Evolutionary conservation across 2,888 invertebrate species (phyloP).

Genomic region (Bhutanitis thaidina): DNA sequence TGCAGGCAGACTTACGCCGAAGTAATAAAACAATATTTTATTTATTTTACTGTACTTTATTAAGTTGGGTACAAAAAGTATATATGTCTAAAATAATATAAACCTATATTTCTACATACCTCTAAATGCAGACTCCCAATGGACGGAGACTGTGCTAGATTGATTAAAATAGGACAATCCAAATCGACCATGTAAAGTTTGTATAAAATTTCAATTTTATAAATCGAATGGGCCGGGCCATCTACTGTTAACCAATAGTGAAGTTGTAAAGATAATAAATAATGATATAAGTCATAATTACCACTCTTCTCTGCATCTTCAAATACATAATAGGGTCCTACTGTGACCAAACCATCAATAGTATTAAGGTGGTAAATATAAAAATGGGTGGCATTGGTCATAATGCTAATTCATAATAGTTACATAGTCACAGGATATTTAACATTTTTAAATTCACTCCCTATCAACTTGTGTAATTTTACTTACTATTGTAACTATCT

Average conservation of each 20-base stretch:
- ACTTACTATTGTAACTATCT: background rate
- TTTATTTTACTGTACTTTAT: slow-evolving; percentile 14
- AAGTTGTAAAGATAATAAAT: too few species aligned
- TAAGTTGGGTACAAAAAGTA: slow-evolving; percentile 26
- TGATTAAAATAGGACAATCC: background rate
- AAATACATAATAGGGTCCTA: too few species aligned
- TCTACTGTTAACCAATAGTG: background rate
- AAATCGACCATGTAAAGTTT: background rate
- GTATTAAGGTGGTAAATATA: background rate
- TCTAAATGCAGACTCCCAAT: slow-evolving; percentile 26
- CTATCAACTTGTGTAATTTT: background rate
- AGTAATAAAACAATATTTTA: background rate
- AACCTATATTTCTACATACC: slow-evolving; percentile 16
- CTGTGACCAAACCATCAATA: too few species aligned
- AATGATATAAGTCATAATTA: too few species aligned
- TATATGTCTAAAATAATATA: slow-evolving; percentile 28
- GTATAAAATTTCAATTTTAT: background rate
- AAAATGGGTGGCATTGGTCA: background rate
- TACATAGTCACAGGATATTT: background rate
- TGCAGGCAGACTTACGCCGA: too few species aligned
- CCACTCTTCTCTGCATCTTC: too few species aligned
- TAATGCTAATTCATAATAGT: background rate
- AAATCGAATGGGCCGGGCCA: background rate
- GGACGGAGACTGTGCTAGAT: slow-evolving; percentile 22
- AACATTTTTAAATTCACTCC: background rate